phyloP scores from a whole-genome alignment of 1,140 invertebrate species.

The Mya arenaria region DNA sequence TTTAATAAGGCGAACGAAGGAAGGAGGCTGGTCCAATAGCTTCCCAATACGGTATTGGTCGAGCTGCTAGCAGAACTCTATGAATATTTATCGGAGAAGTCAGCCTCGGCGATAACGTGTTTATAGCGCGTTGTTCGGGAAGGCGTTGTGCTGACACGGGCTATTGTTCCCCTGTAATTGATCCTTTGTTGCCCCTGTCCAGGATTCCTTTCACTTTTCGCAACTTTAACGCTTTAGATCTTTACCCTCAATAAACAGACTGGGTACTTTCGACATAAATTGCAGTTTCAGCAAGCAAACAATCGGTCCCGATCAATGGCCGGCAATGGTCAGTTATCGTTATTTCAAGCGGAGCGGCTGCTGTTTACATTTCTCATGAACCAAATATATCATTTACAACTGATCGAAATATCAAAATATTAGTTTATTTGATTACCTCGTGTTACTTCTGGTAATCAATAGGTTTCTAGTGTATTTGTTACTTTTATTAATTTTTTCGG shows the following conservation, averaged over 20 bases:
- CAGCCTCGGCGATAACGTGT: neutral
- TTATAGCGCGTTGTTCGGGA: conserved; percentile 23
- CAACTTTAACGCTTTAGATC: conserved; percentile 39
- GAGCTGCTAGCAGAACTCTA: conserved; percentile 1
- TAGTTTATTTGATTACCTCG: conserved; percentile 22
- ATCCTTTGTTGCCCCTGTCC: conserved; percentile 36
- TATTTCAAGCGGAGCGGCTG: neutral
- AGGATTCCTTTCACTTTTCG: conserved; percentile 24
- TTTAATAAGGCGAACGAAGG: neutral
- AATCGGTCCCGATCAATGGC: conserved; percentile 1
- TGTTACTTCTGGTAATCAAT: neutral
- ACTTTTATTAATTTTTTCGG: conserved; percentile 12
- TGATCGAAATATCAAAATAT: conserved; percentile 42
- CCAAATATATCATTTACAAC: conserved; percentile 18
- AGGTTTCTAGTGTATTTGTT: conserved; percentile 41
- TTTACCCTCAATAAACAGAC: conserved; percentile 47
- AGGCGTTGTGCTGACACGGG: conserved; percentile 30
- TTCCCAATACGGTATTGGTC: conserved; percentile 5
- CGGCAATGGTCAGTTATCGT: no score
- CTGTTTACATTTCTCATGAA: conserved; percentile 40
- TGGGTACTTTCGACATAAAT: conserved; percentile 18
- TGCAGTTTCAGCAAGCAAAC: conserved; percentile 2
- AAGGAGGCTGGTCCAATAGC: conserved; percentile 4
- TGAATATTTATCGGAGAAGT: conserved; percentile 40
- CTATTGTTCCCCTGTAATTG: conserved; percentile 48